Evolutionary conservation across 2,113 vertebrate genomes (phyloP).

Genomic region (Trogon surrucura): DNA sequence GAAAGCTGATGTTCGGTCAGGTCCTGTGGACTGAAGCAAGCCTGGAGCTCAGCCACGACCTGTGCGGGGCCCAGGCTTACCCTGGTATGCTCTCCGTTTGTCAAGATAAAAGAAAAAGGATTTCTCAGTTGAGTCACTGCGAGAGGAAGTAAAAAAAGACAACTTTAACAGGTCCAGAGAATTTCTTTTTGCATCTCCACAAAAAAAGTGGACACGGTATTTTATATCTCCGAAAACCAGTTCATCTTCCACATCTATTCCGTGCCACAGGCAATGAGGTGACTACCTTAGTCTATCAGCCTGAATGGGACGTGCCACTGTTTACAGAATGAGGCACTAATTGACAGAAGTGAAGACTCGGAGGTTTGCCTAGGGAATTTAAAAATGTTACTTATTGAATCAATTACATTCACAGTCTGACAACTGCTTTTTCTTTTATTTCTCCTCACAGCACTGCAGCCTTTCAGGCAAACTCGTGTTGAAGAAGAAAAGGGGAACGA

Average conservation of each 20-base stretch:
- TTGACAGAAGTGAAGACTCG: conserved; percentile 15
- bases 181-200: neutral
- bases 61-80: neutral
- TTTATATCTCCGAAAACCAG: neutral
- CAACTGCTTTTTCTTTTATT: conserved; percentile 2
- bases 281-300: neutral
- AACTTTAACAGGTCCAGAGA: neutral
- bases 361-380: conserved; percentile 54
- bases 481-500: neutral
- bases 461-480: neutral
- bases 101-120: neutral
- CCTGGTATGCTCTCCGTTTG: neutral
- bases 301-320: conserved; percentile 16
- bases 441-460: neutral
- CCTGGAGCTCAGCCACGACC: neutral
- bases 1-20: neutral
- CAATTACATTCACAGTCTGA: conserved; percentile 58
- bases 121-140: neutral
- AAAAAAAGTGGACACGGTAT: neutral
- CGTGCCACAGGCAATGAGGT: neutral
- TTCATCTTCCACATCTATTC: neutral
- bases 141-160: neutral
- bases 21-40: neutral
- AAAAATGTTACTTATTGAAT: conserved; percentile 59
- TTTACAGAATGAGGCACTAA: conserved; percentile 31